phyloP scores from a whole-genome alignment of 2,113 vertebrate genomes.

The Cebidichthys violaceus region DNA sequence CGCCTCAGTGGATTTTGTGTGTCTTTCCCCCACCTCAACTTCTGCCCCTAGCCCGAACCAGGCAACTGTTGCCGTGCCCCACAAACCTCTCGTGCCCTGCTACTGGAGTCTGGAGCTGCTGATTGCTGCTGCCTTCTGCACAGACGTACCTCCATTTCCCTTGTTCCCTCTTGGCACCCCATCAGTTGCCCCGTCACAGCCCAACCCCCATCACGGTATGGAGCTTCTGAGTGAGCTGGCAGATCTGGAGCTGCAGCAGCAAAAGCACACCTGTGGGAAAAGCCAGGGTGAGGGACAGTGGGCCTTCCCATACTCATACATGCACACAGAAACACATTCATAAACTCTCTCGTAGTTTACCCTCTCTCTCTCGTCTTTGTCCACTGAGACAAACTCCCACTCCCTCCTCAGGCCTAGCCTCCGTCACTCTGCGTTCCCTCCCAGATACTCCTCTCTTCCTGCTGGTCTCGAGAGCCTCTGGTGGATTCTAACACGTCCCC shows the following conservation, averaged over 20 bases:
- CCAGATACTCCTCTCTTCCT: constrained; percentile 57
- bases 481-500: constrained; percentile 72
- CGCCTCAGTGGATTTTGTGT: constrained; percentile 53
- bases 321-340: constrained; percentile 40
- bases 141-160: constrained; percentile 84
- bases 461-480: constrained; percentile 67
- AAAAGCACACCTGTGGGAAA: constrained; percentile 72
- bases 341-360: constrained; percentile 44
- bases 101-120: constrained; percentile 92
- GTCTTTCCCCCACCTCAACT: constrained; percentile 57
- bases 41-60: constrained; percentile 42
- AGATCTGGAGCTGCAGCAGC: constrained; percentile 89
- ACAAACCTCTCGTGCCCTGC: constrained; percentile 76
- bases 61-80: constrained; percentile 32
- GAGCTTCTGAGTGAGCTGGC: constrained; percentile 95
- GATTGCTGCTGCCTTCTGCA: constrained; percentile 90
- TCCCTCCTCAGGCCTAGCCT: constrained; percentile 63
- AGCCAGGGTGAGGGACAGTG: constrained; percentile 82
- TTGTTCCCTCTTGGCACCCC: constrained; percentile 67
- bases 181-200: constrained; percentile 63
- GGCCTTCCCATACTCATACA: constrained; percentile 34
- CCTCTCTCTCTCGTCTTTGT: constrained; percentile 31
- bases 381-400: constrained; percentile 61
- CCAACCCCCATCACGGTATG: constrained; percentile 89
- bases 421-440: constrained; percentile 54